phyloP scores from a whole-genome alignment of 1,140 invertebrate genomes.

The Phocides pigmalion region DNA sequence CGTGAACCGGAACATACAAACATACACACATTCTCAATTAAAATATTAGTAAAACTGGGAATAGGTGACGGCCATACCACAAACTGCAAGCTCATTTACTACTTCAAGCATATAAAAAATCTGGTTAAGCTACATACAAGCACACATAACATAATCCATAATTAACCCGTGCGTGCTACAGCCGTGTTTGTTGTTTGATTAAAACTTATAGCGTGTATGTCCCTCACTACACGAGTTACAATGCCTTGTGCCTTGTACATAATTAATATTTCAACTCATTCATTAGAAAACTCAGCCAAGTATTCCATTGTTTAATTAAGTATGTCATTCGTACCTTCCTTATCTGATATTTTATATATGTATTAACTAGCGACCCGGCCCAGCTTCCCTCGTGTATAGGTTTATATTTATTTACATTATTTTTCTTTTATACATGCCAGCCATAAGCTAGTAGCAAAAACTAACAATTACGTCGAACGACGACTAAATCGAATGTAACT shows the following conservation, averaged over 20 bases:
- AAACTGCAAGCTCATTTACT: not conserved
- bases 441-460: no score
- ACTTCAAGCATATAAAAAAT: no score
- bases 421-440: no score
- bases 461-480: no score
- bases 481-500: no score
- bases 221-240: slow-evolving; percentile 2
- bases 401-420: no score
- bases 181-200: not conserved
- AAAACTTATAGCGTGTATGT: slow-evolving; percentile 8
- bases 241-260: slow-evolving; percentile 7
- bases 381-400: no score
- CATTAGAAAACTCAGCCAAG: not conserved
- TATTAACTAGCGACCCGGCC: no score
- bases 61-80: not conserved
- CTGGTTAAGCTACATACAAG: not conserved
- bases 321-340: not conserved
- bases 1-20: no score
- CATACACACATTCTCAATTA: no score
- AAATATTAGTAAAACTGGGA: no score
- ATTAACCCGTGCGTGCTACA: slow-evolving; percentile 5
- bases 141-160: not conserved
- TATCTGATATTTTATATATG: not conserved
- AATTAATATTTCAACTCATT: slow-evolving; percentile 21
- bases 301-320: slow-evolving; percentile 1